Conservation (phyloP, 2,888 invertebrate species). For the Tholera decimalis region DNA sequence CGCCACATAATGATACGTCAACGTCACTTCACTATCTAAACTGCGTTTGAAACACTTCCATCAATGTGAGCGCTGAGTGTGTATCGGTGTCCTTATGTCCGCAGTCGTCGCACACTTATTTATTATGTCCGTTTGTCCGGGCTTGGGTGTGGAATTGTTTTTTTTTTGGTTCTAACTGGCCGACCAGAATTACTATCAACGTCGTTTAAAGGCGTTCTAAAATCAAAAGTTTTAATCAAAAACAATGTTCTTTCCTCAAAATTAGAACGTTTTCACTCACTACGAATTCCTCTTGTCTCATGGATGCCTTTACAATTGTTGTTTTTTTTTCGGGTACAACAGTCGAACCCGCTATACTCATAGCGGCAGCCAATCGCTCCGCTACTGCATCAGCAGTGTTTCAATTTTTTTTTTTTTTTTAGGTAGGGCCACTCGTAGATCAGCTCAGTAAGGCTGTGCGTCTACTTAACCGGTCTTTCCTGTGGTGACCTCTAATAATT, state of each 20-base stretch:
- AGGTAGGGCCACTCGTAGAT: too few relatives aligned
- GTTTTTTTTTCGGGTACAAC: too few relatives aligned
- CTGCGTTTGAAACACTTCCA: conserved; percentile 90
- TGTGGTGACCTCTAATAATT: too few relatives aligned
- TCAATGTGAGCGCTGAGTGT: conserved; percentile 88
- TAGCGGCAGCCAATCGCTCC: too few relatives aligned
- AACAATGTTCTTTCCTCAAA: neutral
- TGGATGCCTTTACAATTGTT: too few relatives aligned
- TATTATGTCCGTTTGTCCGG: conserved; percentile 49
- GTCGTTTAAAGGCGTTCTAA: neutral
- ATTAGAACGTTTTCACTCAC: too few relatives aligned
- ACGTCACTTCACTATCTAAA: conserved; percentile 89
- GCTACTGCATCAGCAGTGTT: too few relatives aligned
- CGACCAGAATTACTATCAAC: conserved; percentile 22
- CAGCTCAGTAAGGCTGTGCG: too few relatives aligned
- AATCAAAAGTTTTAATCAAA: neutral
- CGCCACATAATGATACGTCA: conserved; percentile 88
- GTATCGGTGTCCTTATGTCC: conserved; percentile 78
- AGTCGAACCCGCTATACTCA: too few relatives aligned
- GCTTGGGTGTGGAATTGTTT: conserved; percentile 39
- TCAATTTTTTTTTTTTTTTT: too few relatives aligned
- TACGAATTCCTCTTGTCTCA: too few relatives aligned
- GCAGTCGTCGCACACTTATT: conserved; percentile 50
- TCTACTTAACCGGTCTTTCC: too few relatives aligned
- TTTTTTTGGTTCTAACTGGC: conserved; percentile 36